phyloP scores from a whole-genome alignment of 2,888 invertebrate genomes.

The Chrysodeixis includens region DNA sequence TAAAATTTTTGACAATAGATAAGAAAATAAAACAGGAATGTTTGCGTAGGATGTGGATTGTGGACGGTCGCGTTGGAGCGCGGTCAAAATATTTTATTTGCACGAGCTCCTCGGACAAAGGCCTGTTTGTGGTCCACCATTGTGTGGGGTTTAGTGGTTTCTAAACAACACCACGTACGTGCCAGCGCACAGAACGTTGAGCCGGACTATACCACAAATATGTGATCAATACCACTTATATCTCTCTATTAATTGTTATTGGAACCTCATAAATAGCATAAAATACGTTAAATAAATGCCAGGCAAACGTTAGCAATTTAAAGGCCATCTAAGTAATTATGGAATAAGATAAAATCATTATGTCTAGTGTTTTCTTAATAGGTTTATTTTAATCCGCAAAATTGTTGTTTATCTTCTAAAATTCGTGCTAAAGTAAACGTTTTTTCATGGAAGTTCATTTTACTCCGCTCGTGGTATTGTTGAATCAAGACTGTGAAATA shows the following conservation, averaged over 20 bases:
- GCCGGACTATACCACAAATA: constrained; percentile 29
- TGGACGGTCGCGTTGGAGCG: constrained; percentile 60
- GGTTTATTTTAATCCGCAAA: constrained; percentile 37
- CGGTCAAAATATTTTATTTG: constrained; percentile 81
- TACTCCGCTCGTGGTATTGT: constrained; percentile 40
- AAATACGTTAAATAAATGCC: constrained; percentile 38
- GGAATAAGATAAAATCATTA: constrained; percentile 37
- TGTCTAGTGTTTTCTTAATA: constrained; percentile 31
- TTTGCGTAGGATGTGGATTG: constrained; percentile 67
- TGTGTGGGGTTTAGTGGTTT: constrained; percentile 75
- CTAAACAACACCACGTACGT: constrained; percentile 73
- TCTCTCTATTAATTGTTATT: constrained; percentile 37
- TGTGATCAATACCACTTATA: constrained; percentile 20
- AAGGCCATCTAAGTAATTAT: constrained; percentile 32
- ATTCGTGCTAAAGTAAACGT: constrained; percentile 26
- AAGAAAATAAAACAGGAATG: constrained; percentile 55
- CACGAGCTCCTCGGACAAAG: constrained; percentile 69
- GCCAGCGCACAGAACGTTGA: constrained; percentile 41
- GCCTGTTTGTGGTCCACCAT: constrained; percentile 76
- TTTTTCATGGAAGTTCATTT: constrained; percentile 48
- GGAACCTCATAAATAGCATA: constrained; percentile 22
- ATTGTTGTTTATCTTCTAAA: constrained; percentile 28
- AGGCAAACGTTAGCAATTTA: constrained; percentile 35
- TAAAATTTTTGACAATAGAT: constrained; percentile 40
- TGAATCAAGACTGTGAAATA: constrained; percentile 63